Evolutionary conservation across 2,113 vertebrate genomes (phyloP).

Genomic region (Artemisiospiza belli): DNA sequence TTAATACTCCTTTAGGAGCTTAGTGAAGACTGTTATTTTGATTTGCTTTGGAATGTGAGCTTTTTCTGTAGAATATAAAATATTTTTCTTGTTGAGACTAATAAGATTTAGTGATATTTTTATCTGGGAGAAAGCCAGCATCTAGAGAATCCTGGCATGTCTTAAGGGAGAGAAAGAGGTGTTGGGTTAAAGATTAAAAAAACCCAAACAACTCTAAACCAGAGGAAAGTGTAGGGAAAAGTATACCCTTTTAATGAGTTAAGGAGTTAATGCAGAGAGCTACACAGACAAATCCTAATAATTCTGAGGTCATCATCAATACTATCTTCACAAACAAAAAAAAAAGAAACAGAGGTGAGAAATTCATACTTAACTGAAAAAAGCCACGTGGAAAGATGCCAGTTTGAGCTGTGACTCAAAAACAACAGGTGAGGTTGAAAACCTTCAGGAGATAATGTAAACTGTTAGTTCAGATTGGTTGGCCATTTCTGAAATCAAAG

Average conservation of each 20-base stretch:
- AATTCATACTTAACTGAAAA: background rate
- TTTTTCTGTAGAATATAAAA: background rate
- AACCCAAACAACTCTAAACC: background rate
- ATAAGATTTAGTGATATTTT: background rate
- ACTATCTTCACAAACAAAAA: background rate
- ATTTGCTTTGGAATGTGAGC: background rate
- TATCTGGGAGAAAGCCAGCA: background rate
- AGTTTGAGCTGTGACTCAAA: background rate
- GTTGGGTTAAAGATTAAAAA: background rate
- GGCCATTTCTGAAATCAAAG: background rate
- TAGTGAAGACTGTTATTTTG: background rate
- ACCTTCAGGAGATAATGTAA: background rate
- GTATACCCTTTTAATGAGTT: background rate
- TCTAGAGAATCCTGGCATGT: background rate
- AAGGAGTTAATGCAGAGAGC: background rate
- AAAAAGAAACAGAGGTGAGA: background rate
- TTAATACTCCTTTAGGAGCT: background rate
- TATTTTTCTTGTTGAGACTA: background rate
- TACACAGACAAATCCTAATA: background rate
- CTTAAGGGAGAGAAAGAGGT: background rate
- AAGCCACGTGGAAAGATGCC: rapidly evolving
- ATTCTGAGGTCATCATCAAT: background rate
- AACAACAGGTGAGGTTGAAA: background rate
- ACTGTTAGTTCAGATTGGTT: background rate
- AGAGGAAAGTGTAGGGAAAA: background rate